phyloP scores from a whole-genome alignment of 92 coral and sea anemone genomes.

The Siderastrea radians region DNA sequence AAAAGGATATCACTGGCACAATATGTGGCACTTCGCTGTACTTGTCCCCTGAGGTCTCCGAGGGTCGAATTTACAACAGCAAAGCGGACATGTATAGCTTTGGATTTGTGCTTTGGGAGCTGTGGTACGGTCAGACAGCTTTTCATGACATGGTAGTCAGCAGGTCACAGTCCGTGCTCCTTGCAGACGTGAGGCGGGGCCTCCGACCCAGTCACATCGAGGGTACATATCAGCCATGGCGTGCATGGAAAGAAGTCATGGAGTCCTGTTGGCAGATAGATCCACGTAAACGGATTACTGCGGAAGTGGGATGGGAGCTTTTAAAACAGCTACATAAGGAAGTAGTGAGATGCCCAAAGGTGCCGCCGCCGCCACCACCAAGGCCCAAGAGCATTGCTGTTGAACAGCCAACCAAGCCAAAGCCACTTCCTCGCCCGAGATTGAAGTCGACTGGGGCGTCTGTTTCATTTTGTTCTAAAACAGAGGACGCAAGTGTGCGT shows the following conservation, averaged over 20 bases:
- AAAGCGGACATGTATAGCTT: slow-evolving; percentile 44
- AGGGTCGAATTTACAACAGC: slow-evolving; percentile 31
- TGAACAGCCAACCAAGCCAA: not conserved
- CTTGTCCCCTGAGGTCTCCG: slow-evolving; percentile 33
- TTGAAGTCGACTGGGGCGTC: not conserved
- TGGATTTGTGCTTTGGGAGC: slow-evolving; percentile 38
- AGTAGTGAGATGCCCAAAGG: not conserved
- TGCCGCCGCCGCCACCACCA: not conserved
- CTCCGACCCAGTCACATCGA: slow-evolving; percentile 26
- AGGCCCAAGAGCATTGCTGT: not conserved
- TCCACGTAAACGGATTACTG: not conserved
- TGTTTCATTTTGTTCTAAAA: not conserved
- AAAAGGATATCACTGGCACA: slow-evolving; percentile 30
- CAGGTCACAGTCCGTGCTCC: not conserved
- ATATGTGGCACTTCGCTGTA: slow-evolving; percentile 18
- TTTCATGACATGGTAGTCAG: not conserved
- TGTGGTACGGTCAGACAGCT: slow-evolving; percentile 40
- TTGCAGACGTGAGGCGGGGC: not conserved
- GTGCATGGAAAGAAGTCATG: slow-evolving; percentile 3
- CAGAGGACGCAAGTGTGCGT: not conserved
- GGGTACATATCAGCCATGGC: not conserved
- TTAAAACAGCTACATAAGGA: not conserved
- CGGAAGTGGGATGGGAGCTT: not conserved
- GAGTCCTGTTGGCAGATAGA: slow-evolving; percentile 17
- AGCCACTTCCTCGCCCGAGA: not conserved